Evolutionary conservation across 2,888 invertebrate genomes (phyloP).

Genomic region (Galeruca laticollis): DNA sequence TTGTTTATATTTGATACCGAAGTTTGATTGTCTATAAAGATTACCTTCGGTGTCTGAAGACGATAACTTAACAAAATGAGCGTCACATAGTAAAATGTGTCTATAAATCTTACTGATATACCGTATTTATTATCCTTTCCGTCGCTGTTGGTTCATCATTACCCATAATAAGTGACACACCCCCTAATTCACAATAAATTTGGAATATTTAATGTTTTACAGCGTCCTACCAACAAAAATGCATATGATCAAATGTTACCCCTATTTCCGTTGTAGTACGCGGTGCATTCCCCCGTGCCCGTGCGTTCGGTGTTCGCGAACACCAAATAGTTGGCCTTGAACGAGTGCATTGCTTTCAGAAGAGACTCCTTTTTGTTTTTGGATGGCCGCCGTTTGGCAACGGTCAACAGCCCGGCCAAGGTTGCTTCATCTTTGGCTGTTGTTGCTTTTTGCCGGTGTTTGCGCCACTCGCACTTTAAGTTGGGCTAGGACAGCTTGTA

Average conservation of each 20-base stretch:
- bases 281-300: slow-evolving; percentile 53
- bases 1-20: too few species aligned
- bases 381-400: slow-evolving; percentile 65
- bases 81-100: too few species aligned
- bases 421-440: slow-evolving; percentile 53
- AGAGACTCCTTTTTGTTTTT: slow-evolving; percentile 65
- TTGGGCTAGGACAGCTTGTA: slow-evolving; percentile 19
- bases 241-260: not conserved
- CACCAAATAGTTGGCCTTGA: slow-evolving; percentile 68
- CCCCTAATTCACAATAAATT: too few species aligned
- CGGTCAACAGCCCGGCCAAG: slow-evolving; percentile 68
- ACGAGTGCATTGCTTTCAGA: slow-evolving; percentile 68
- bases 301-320: slow-evolving; percentile 54
- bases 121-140: too few species aligned
- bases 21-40: too few species aligned
- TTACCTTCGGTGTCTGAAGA: too few species aligned
- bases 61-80: too few species aligned
- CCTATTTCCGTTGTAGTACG: slow-evolving; percentile 24
- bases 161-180: too few species aligned
- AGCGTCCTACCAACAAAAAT: too few species aligned
- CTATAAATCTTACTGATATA: too few species aligned
- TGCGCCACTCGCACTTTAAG: slow-evolving; percentile 22
- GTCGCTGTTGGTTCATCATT: too few species aligned
- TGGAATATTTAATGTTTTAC: too few species aligned
- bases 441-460: slow-evolving; percentile 24